Percentiles rank a stretch among this genome's conserved stretches.
phyloP scores from a whole-genome alignment of 2,113 vertebrate species.

The Eptesicus fuscus region DNA sequence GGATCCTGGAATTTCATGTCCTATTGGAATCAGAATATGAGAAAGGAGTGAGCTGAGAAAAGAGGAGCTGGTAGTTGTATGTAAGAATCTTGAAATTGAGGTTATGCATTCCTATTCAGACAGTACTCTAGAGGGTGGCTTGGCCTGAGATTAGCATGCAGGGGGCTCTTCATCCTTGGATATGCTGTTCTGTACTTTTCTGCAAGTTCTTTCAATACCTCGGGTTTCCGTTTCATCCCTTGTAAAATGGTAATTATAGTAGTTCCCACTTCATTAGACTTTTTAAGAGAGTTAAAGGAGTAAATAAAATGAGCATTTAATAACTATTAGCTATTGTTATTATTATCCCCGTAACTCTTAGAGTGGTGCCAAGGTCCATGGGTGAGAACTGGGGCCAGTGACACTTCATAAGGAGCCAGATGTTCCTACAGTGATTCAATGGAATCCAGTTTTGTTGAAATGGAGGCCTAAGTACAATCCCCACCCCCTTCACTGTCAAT shows the following conservation, averaged over 20 bases:
- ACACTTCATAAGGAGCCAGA: background rate
- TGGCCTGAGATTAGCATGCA: background rate
- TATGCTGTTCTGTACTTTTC: background rate
- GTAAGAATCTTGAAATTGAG: background rate
- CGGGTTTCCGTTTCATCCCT: background rate
- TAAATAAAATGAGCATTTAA: background rate
- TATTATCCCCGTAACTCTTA: background rate
- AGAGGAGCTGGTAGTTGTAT: background rate
- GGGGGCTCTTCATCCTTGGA: background rate
- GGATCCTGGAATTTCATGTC: background rate
- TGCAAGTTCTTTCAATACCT: background rate
- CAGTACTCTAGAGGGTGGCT: background rate
- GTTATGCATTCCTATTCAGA: background rate
- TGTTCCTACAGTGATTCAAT: background rate
- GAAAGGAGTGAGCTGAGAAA: background rate
- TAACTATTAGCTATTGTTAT: background rate
- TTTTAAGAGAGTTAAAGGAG: background rate
- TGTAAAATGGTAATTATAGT: background rate
- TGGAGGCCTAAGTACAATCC: background rate
- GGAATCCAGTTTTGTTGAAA: background rate
- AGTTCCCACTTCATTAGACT: background rate
- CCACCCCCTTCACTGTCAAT: background rate
- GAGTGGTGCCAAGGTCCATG: background rate
- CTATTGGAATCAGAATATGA: background rate
- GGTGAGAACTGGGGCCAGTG: background rate